Evolutionary conservation across 1,140 invertebrate species (phyloP).

Genomic region (Drosophila kanapiae): DNA sequence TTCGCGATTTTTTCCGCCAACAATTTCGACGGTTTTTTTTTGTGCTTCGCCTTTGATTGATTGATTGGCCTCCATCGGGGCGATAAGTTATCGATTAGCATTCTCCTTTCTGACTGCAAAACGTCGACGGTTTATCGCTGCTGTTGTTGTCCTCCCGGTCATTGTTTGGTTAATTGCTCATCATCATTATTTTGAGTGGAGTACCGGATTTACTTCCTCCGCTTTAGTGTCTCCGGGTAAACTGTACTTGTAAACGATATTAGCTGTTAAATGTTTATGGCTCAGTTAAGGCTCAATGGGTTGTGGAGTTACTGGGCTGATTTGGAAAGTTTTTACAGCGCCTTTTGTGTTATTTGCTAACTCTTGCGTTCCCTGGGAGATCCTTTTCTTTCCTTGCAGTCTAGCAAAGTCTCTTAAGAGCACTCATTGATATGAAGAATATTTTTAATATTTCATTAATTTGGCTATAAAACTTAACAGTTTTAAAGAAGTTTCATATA

Average conservation of each 20-base stretch:
- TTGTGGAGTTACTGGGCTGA: not conserved
- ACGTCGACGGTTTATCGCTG: slow-evolving; percentile 6
- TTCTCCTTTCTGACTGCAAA: slow-evolving; percentile 34
- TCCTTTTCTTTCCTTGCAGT: too few relatives aligned
- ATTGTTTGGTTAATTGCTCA: slow-evolving; percentile 61
- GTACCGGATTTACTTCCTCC: slow-evolving; percentile 18
- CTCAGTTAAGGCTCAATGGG: not conserved
- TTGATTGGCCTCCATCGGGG: slow-evolving; percentile 62
- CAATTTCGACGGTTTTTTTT: slow-evolving; percentile 38
- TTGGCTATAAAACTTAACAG: not conserved
- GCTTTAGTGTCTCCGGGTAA: not conserved
- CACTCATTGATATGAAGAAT: not conserved
- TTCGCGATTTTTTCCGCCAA: slow-evolving; percentile 19
- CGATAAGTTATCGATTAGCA: slow-evolving; percentile 76
- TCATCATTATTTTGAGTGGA: slow-evolving; percentile 34
- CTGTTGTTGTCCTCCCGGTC: not conserved
- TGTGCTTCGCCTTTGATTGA: slow-evolving; percentile 50
- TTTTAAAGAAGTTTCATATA: not conserved
- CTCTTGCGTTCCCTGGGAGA: too few relatives aligned
- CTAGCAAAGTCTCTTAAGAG: too few relatives aligned
- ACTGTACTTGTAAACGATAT: slow-evolving; percentile 20
- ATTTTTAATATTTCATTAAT: too few relatives aligned
- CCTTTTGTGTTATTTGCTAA: not conserved
- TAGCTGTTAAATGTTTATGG: slow-evolving; percentile 22
- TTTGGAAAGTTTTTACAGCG: slow-evolving; percentile 1